Evolutionary conservation across 2,113 vertebrate species (phyloP).

Genomic region (Menidia beryllina): DNA sequence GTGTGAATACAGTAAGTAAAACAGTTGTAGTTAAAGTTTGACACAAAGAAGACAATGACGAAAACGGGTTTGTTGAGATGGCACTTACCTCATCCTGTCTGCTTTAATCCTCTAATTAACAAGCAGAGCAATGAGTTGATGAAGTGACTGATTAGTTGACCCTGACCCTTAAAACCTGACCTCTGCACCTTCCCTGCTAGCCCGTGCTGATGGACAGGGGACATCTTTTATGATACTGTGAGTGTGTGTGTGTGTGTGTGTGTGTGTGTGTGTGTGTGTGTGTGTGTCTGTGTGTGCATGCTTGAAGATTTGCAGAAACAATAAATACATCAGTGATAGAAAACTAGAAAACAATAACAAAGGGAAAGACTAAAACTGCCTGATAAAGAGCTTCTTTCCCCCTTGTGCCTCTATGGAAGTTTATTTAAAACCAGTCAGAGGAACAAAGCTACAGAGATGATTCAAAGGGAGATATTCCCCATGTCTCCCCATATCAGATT

Average conservation of each 20-base stretch:
- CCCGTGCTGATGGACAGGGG: constrained; percentile 69
- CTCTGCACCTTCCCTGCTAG: constrained; percentile 62
- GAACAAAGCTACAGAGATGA: constrained; percentile 50
- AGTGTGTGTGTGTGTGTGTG: constrained; percentile 9
- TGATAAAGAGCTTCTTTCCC: constrained; percentile 8
- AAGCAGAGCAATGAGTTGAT: constrained; percentile 79
- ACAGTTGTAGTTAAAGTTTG: constrained; percentile 1
- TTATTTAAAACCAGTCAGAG: constrained; percentile 57
- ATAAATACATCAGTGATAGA: constrained; percentile 48
- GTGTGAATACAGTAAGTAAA: not conserved
- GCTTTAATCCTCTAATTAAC: constrained; percentile 81
- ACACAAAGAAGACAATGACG: constrained; percentile 1
- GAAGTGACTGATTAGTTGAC: constrained; percentile 76
- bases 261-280: not conserved
- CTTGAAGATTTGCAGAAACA: constrained; percentile 35
- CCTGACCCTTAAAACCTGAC: constrained; percentile 70
- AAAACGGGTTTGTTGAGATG: constrained; percentile 23
- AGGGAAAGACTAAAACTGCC: constrained; percentile 23
- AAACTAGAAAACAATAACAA: constrained; percentile 49
- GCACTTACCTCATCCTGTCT: constrained; percentile 52
- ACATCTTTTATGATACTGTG: constrained; percentile 67
- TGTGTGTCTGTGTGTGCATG: constrained; percentile 17
- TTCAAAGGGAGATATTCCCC: constrained; percentile 19
- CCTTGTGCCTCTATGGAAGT: constrained; percentile 49
- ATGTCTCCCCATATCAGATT: constrained; percentile 43